A percentile compares a stretch with the other conserved stretches of the same genome.
Evolutionary conservation across 2,113 vertebrate species (phyloP).

Genomic region (Nettapus auritus): DNA sequence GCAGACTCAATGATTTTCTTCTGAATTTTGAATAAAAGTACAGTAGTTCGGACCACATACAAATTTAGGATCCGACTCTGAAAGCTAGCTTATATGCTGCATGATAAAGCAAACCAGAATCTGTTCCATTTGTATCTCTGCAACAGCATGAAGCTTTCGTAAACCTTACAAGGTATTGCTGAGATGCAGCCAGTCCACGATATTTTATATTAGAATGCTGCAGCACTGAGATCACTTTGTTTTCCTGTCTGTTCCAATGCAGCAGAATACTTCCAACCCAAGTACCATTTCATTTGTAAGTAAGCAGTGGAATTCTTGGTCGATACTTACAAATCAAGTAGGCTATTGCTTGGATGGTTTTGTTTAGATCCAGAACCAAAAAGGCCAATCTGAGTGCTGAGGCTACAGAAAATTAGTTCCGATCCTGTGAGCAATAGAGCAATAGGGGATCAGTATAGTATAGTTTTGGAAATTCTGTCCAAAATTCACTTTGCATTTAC

Average conservation of each 20-base stretch:
- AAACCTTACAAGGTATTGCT: not conserved
- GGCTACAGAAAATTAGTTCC: not conserved
- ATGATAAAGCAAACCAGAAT: not conserved
- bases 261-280: not conserved
- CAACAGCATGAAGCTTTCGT: not conserved
- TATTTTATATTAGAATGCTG: not conserved
- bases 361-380: not conserved
- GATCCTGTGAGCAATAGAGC: not conserved
- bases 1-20: not conserved
- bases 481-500: not conserved
- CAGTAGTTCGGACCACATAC: not conserved
- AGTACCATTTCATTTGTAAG: not conserved
- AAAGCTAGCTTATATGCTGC: not conserved
- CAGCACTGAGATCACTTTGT: not conserved
- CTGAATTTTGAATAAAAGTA: not conserved
- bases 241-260: not conserved
- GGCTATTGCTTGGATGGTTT: not conserved
- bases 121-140: not conserved
- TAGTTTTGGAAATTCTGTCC: not conserved
- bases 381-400: not conserved
- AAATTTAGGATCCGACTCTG: not conserved
- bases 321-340: not conserved
- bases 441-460: not conserved
- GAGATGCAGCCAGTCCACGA: not conserved
- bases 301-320: not conserved